These are phyloP conservation scores for Alexandromys fortis DNA, from an alignment of 2,113 vertebrate genomes.

Conservation along the genomic window DNA sequence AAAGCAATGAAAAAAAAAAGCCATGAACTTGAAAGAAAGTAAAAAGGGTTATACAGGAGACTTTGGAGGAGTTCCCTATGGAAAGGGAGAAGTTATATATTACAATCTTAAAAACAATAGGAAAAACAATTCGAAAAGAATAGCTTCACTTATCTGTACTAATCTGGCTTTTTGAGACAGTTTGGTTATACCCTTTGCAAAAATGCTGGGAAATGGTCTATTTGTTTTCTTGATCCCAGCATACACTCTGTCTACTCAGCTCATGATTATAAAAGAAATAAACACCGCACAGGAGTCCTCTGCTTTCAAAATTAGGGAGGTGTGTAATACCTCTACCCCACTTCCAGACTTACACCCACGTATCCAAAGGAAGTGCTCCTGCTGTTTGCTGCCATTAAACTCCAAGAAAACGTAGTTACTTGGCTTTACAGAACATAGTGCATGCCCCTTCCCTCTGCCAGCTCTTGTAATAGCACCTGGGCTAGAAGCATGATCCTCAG, in stretches of 20 bases:
- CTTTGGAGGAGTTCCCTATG: background rate
- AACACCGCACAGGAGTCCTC: background rate
- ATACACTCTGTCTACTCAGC: background rate
- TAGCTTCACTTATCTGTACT: conserved; percentile 25
- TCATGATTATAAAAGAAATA: conserved; percentile 38
- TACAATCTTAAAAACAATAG: background rate
- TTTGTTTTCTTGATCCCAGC: background rate
- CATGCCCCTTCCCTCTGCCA: background rate
- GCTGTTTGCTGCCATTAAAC: background rate
- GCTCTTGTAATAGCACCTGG: background rate
- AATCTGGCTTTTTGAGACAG: conserved; percentile 29
- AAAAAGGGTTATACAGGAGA: background rate
- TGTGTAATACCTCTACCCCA: background rate
- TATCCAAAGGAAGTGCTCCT: background rate
- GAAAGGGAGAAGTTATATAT: background rate
- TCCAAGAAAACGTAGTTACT: background rate
- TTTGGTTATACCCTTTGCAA: conserved; percentile 1
- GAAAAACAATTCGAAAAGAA: background rate
- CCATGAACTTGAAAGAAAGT: background rate
- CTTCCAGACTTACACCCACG: background rate
- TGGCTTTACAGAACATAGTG: background rate
- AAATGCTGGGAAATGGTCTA: background rate
- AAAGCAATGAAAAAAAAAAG: background rate
- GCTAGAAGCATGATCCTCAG: conserved; percentile 33
- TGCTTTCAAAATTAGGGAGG: background rate